Base-by-base conservation (phyloP, 2,797 vertebrate species). In the Hydrolagus colliei region DNA sequence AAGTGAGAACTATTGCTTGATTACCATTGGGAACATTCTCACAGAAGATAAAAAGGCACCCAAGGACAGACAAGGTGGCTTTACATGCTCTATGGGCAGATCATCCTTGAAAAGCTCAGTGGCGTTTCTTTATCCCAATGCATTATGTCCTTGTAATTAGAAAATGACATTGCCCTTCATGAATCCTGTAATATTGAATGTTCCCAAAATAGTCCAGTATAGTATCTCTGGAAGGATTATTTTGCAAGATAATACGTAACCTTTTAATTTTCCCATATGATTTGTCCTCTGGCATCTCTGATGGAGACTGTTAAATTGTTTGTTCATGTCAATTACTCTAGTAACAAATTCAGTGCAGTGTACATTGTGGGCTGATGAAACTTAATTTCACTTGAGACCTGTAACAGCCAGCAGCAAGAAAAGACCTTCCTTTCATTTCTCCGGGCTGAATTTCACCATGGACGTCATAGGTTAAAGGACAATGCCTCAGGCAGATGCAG, bases 261-360 rank as follows among this genome's bases (percentile, higher is more conserved):
- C 79, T 71, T 52, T 84, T 68, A 71, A 71, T 84, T 68, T 84
- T 35, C 79, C 79, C 32, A 41, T 67, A 41, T 84, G 79, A 84
- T 71, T 84, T 84, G 32, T 68, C 63, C 65, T 84, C 79, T 84
- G 65, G 79, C 65, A 20, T 84, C 41, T 52, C 65, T 71, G 65
- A 84, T 10, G 67, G 71, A 84, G 32, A 4, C 8, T 82, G 62
- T 68, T 82, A 82, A 82, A 82, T 82, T 82, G 79, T 82, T 63
- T 65, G 22, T 80, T 82, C 63, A 20, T 80, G 79, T 82, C 79
- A 82, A 68, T 68, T 82, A 82, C 14, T 82, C 14, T 68, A 82
- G 67, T 68, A 80, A 65, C 14, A 82, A 82, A 82, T 82, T 68
- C 63, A 65, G 63, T 35, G 22, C 61, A 80, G 62, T 16, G 13